Base-by-base conservation (phyloP, 1,140 invertebrate genomes). In the Tetraneura akinire region DNA sequence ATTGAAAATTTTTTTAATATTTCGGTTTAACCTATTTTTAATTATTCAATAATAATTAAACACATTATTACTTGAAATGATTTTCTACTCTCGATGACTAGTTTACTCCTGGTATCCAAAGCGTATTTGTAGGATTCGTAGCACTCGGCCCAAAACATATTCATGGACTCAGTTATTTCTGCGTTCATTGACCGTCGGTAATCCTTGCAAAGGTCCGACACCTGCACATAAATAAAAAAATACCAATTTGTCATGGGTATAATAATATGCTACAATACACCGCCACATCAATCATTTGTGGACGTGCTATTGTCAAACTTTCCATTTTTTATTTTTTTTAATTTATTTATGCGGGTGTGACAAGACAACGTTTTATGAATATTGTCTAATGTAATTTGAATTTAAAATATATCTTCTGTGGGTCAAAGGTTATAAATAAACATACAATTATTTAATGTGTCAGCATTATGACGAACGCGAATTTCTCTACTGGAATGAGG, bases 111-210 rank as follows among this genome's bases (percentile, higher is more conserved):
- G 74, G 86, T 88, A 82, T 90, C 89, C 55, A 88, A 86, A 45
- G 87, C 87, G 5, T 88, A 84, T 85, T 91, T 91, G 68, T 87
- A 88, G 0, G 85, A 86, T 82, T 90, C 89, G 78, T 89, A 89
- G 83, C 88, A 89, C 66, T 89, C 87, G 21, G 88, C 88, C 89
- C 89, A 90, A 83, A 88, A 89, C 1, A 86, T 87, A 84, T 89
- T 89, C 83, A 90, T 88, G 1, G 86, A 85, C 82, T 89, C 88
- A 76, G 87, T 87, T 47, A 89, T 83, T 80, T 87, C 84, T 10
- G 84, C 83, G 70, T 85, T 85, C 11, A 87, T 86, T 57, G 87
- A 86, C 1, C 74, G 11, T n/a, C 74, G 51, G 42, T 78, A 78
- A 1, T 78, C 74, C 3, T 78, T 78, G 55, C 74, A 78, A 78